A percentile compares a stretch with the other conserved stretches of the same genome.
Conservation (phyloP, 2,797 vertebrate species). For the Coregonus suidteri region DNA sequence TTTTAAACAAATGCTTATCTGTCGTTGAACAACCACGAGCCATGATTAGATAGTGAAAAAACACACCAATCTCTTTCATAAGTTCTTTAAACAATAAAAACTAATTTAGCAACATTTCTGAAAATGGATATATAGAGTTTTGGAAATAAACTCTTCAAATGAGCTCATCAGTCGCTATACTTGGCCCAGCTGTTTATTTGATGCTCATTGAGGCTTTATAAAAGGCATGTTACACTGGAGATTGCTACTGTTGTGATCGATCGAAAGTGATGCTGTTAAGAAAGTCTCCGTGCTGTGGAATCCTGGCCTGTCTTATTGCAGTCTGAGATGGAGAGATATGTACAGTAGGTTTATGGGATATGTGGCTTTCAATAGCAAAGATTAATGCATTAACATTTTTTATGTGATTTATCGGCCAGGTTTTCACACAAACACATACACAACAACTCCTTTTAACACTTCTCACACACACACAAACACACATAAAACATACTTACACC, state of each 20-base stretch:
- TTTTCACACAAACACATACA: not conserved
- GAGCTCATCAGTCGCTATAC: conserved; percentile 26
- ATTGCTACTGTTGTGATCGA: conserved; percentile 38
- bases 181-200: conserved; percentile 15
- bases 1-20: no score
- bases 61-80: no score
- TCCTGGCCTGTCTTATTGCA: not conserved
- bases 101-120: no score
- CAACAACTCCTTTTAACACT: not conserved
- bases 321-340: conserved; percentile 1
- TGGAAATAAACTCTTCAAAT: conserved; percentile 10
- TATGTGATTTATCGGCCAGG: not conserved
- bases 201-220: conserved; percentile 29
- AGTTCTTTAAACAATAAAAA: no score
- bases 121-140: no score
- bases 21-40: no score
- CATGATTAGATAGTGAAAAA: no score
- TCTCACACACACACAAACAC: not conserved
- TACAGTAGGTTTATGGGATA: conserved; percentile 6
- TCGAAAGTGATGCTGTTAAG: conserved; percentile 13
- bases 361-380: conserved; percentile 5
- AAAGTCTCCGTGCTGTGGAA: not conserved
- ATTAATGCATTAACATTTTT: not conserved
- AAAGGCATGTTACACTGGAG: conserved; percentile 31
- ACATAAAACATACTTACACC: not conserved